Evolutionary conservation across 2,888 invertebrate species (phyloP).

Genomic region (Digitonthophagus gazella): DNA sequence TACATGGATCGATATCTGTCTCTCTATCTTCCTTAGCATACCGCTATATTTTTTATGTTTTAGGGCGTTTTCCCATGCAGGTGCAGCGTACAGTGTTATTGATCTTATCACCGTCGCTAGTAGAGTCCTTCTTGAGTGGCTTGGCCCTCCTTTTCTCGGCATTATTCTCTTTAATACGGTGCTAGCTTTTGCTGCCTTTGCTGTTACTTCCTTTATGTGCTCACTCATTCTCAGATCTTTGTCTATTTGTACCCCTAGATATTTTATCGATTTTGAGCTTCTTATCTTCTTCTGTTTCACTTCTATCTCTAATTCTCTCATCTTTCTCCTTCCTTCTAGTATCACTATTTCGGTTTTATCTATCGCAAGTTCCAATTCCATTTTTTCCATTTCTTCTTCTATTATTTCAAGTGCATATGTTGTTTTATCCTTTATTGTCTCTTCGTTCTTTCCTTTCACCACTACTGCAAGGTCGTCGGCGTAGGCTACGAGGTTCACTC

Average conservation of each 20-base stretch:
- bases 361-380: background rate
- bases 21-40: background rate
- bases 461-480: constrained; percentile 18
- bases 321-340: background rate
- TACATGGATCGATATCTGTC: background rate
- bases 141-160: background rate
- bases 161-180: background rate
- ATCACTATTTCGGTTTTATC: constrained; percentile 5
- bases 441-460: background rate
- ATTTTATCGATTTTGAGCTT: background rate
- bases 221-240: background rate
- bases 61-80: background rate
- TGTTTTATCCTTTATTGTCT: background rate
- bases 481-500: background rate
- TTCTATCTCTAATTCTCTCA: background rate
- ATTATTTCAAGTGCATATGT: background rate
- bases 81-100: too few relatives aligned
- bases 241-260: constrained; percentile 1
- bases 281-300: background rate
- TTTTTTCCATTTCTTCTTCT: background rate
- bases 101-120: background rate
- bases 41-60: background rate
- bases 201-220: background rate
- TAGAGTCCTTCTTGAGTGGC: background rate
- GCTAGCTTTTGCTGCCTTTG: background rate